Base-by-base conservation (phyloP, 1,140 invertebrate genomes). In the Heterodera schachtii region DNA sequence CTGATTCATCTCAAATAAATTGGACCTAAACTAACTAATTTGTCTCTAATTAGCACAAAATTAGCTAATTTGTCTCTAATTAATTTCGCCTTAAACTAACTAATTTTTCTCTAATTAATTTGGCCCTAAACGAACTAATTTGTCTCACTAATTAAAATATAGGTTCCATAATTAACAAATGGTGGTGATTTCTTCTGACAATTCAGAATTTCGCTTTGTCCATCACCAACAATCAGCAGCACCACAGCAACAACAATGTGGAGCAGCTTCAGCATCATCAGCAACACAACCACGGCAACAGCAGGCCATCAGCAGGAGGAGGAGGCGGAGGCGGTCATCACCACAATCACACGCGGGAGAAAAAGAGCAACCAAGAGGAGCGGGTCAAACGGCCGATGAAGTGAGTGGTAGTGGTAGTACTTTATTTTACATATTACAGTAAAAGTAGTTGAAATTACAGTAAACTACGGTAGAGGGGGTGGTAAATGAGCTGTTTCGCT, bases 381-480 rank as follows among this genome's bases (percentile, higher is more conserved):
- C 93, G 97, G 0, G 97, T 99, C 11, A 99, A 99, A 91, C 92
- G 97, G 83, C 97, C 97, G 0, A 99, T 99, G 97, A 99, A 83
- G 81, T 82, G 64, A 1, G 78, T 8, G 52, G 11, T n/a, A n/a
- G n/a, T 7, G 3, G 6, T 60, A 16, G 79, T 60, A n/a, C n/a
- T 44, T 19, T 11, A 21, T 1, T 60, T 43, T 4, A 49, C 4
- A 49, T 31, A 31, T 31, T 31, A 31, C 31, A 31, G 31, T 0
- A 31, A 31, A 31, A 0, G 31, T 31, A 1, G 31, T 31, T 31
- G 31, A 1, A 31, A 31, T 31, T 31, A 31, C 31, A 31, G 31
- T n/a, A n/a, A n/a, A n/a, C n/a, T n/a, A n/a, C n/a, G n/a, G n/a
- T n/a, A n/a, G n/a, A n/a, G n/a, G n/a, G n/a, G n/a, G n/a, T n/a